Evolutionary conservation across 2,888 invertebrate genomes (phyloP), one percentile per base, ranked within the genome.

Genomic region (Gonocerus acuteangulatus): DNA sequence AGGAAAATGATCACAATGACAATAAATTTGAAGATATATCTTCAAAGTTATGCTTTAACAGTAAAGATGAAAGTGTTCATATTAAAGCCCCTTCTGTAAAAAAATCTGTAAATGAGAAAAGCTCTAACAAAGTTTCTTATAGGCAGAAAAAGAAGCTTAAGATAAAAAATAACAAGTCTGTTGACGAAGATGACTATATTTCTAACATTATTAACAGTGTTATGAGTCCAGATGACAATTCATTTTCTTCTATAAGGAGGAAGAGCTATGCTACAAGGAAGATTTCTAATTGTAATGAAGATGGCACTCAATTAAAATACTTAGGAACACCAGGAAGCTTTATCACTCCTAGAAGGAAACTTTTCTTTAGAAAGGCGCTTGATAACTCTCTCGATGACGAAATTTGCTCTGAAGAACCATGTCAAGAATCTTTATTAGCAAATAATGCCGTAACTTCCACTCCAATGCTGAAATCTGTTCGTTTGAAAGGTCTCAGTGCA

Each of bases 311-410:
- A 9, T 9, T 4, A n/a, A 4, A n/a, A 9, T 13, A 6, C 4
- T 39, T 11, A 39, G n/a, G 4, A 9, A 39, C 7, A 9, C 4
- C 3, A 4, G 4, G 3, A 9, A 13, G n/a, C n/a, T 3, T 16
- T 15, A 39, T n/a, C 15, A 54, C 54, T 1, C 54, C 54, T 3
- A 54, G 16, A 54, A 36, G 23, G 7, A 54, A 39, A n/a, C 39
- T 54, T 19, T 54, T 34, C 34, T 54, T 54, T 16, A 19, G 54
- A 2, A 54, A 54, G 16, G 19, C 54, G 9, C 22, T 42, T 21
- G 39, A 54, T 42, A 42, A 54, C 42, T 54, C 42, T 15, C 39
- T 54, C 22, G 54, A 54, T 42, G 54, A 54, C 42, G 54, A 42
- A 3, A 39, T n/a, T 39, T 3, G 13, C n/a, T 4, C 13, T 9